phyloP scores from a whole-genome alignment of 2,113 vertebrate species.

The Onychorhynchus coronatus region DNA sequence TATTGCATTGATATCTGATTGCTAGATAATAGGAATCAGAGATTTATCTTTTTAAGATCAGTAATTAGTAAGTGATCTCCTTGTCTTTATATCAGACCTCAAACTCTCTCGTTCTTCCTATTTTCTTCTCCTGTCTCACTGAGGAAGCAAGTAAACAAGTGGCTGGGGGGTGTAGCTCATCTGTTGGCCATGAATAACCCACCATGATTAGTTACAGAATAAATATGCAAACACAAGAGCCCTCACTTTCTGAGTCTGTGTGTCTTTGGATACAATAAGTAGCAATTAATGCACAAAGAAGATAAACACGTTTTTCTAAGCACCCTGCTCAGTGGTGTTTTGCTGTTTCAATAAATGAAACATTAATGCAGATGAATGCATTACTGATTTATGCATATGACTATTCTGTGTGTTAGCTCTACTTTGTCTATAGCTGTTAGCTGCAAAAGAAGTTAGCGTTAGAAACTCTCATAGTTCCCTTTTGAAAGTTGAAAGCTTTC shows the following conservation, averaged over 20 bases:
- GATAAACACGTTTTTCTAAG: neutral
- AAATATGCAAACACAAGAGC: neutral
- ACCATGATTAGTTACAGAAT: neutral
- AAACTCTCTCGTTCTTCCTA: neutral
- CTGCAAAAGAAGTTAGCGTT: slow-evolving; percentile 44
- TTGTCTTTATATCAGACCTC: neutral
- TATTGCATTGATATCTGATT: neutral
- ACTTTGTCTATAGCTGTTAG: slow-evolving; percentile 12
- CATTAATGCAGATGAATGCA: neutral
- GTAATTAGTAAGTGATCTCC: neutral
- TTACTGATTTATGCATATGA: slow-evolving; percentile 36
- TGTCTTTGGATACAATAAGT: neutral
- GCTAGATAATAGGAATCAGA: neutral
- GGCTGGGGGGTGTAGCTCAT: neutral
- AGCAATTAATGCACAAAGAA: neutral
- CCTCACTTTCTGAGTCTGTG: neutral
- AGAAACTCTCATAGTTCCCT: slow-evolving; percentile 20
- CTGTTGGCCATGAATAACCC: neutral
- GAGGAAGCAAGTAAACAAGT: neutral
- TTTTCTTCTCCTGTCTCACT: neutral
- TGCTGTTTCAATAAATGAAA: slow-evolving; percentile 26
- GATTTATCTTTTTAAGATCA: too few relatives aligned
- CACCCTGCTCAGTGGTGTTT: neutral
- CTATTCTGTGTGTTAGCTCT: neutral
- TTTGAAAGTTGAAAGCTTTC: neutral